Evolutionary conservation across 92 coral and sea anemone genomes (phyloP).

Genomic region (Palythoa grandis): DNA sequence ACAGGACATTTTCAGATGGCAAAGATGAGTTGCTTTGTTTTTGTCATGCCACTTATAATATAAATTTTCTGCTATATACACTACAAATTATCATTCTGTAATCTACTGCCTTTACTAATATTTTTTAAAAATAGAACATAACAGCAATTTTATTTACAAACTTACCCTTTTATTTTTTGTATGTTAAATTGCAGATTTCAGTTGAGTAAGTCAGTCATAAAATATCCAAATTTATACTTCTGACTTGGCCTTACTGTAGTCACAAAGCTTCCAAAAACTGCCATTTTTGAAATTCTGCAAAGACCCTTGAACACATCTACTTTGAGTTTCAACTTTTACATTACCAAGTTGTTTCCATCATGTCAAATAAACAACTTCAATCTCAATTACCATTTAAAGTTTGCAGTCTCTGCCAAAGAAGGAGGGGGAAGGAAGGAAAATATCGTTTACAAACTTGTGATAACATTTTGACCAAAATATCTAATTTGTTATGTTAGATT

Average conservation of each 20-base stretch:
- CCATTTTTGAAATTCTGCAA: not conserved
- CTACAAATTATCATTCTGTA: not conserved
- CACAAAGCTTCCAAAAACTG: not conserved
- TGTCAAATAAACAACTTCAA: not conserved
- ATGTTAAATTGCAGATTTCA: not conserved
- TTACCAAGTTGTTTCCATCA: not conserved
- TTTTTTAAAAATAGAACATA: not conserved
- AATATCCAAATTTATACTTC: not conserved
- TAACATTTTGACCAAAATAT: not conserved
- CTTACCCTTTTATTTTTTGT: not conserved
- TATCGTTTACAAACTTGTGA: conserved; percentile 3
- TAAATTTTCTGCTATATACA: not conserved
- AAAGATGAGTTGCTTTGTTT: not conserved
- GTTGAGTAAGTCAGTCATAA: not conserved
- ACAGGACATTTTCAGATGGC: not conserved
- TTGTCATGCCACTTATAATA: not conserved
- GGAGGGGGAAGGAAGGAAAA: conserved; percentile 1
- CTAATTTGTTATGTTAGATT: not conserved
- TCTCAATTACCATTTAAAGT: conserved; percentile 10
- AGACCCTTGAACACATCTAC: not conserved
- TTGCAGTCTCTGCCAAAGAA: conserved; percentile 1
- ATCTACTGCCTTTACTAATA: not conserved
- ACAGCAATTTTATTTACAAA: not conserved
- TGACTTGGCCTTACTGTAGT: conserved; percentile 4
- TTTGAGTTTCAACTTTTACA: not conserved